phyloP scores from a whole-genome alignment of 2,797 vertebrate species.

The Propithecus deckenii region DNA sequence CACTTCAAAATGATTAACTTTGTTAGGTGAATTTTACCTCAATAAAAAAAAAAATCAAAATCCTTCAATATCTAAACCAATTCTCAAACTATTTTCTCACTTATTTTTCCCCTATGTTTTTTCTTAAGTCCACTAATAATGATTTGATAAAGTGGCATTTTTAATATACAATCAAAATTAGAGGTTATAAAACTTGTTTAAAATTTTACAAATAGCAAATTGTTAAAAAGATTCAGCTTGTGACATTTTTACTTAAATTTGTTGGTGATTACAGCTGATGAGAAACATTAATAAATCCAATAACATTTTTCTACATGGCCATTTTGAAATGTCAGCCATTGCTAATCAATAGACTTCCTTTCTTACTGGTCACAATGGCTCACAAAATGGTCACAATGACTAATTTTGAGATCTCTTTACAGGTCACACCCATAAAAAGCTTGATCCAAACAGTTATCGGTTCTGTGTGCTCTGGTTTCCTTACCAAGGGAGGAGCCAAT shows the following conservation, averaged over 20 bases:
- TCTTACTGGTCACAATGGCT: slow-evolving; percentile 64
- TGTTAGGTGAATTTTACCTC: slow-evolving; percentile 21
- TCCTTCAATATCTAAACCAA: slow-evolving; percentile 4
- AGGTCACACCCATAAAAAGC: slow-evolving; percentile 66
- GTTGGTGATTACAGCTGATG: slow-evolving; percentile 70
- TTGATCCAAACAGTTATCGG: neutral
- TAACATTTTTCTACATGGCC: slow-evolving; percentile 62
- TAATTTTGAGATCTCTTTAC: slow-evolving; percentile 73
- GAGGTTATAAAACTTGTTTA: slow-evolving; percentile 48
- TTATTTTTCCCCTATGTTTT: slow-evolving; percentile 8
- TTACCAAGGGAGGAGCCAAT: neutral
- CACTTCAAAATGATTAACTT: slow-evolving; percentile 4
- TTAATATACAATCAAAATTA: slow-evolving; percentile 58
- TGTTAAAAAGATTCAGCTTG: slow-evolving; percentile 62
- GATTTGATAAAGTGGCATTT: slow-evolving; percentile 51
- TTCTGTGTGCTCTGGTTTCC: neutral
- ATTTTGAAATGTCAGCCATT: slow-evolving; percentile 80
- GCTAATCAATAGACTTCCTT: slow-evolving; percentile 76
- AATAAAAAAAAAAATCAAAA: slow-evolving; percentile 53
- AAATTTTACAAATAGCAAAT: slow-evolving; percentile 59
- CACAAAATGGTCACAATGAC: slow-evolving; percentile 57
- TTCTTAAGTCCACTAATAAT: neutral
- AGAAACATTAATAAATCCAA: slow-evolving; percentile 77
- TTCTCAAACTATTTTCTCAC: slow-evolving; percentile 11
- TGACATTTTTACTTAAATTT: slow-evolving; percentile 68